Conservation (phyloP, 2,113 vertebrate species). For the Clarias macrocephalus region DNA sequence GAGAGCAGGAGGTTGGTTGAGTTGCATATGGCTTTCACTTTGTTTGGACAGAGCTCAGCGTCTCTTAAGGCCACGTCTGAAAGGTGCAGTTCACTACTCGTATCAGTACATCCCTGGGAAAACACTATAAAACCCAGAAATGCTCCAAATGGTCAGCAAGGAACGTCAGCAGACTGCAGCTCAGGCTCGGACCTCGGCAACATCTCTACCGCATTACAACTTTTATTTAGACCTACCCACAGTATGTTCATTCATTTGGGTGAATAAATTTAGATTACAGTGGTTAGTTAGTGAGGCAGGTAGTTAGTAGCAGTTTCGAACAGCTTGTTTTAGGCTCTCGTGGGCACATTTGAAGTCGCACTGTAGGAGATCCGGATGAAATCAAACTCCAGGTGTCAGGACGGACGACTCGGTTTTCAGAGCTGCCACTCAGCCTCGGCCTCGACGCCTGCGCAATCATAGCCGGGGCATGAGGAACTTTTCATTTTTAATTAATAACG, state of each 20-base stretch:
- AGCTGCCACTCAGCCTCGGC: slow-evolving; percentile 65
- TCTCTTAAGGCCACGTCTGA: too few relatives aligned
- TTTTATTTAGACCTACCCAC: not conserved
- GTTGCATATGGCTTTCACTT: too few relatives aligned
- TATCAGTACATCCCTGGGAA: not conserved
- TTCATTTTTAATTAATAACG: slow-evolving; percentile 82
- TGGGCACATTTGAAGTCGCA: slow-evolving; percentile 15
- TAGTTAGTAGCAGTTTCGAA: not conserved
- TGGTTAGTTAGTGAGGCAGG: too few relatives aligned
- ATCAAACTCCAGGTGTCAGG: slow-evolving; percentile 29
- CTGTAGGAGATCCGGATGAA: slow-evolving; percentile 2
- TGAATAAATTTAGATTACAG: too few relatives aligned
- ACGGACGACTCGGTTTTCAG: slow-evolving; percentile 47
- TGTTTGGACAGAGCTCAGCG: too few relatives aligned
- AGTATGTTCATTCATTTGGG: not conserved
- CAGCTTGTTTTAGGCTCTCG: not conserved
- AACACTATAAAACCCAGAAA: not conserved
- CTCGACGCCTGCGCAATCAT: slow-evolving; percentile 65
- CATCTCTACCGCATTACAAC: not conserved
- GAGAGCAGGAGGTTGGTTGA: too few relatives aligned
- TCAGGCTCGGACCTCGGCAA: not conserved
- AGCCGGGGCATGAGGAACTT: slow-evolving; percentile 71
- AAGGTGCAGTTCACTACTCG: too few relatives aligned
- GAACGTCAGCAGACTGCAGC: too few relatives aligned
- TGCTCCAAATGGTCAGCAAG: too few relatives aligned